Conservation (phyloP, 2,888 invertebrate genomes). For the Mesoligia furuncula region DNA sequence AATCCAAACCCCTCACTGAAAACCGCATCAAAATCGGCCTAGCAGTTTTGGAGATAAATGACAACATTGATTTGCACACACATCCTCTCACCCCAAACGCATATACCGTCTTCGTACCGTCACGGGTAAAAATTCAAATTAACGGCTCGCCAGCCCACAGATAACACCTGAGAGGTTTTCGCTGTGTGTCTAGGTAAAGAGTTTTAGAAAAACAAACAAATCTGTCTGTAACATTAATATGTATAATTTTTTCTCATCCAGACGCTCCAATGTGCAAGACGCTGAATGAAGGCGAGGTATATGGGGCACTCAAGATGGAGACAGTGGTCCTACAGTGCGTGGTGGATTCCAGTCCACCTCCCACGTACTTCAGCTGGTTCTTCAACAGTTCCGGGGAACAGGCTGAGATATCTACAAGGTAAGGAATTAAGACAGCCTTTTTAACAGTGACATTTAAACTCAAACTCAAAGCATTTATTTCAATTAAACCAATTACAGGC, state of each 20-base stretch:
- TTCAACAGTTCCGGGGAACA: conserved; percentile 97
- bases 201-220: neutral
- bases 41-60: no score
- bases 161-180: no score
- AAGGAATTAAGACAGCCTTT: conserved; percentile 25
- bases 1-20: no score
- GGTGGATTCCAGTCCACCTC: conserved; percentile 96
- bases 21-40: no score
- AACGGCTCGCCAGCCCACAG: no score
- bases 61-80: no score
- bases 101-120: no score
- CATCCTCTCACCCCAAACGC: no score
- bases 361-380: conserved; percentile 96
- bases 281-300: conserved; percentile 93
- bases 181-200: no score
- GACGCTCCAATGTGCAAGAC: conserved; percentile 94
- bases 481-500: no score
- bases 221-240: neutral
- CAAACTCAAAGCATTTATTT: no score
- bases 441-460: neutral
- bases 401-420: conserved; percentile 93
- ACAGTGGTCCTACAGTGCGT: conserved; percentile 94
- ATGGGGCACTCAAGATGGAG: conserved; percentile 96
- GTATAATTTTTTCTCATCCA: conserved; percentile 73
- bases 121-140: no score